Conservation (phyloP, 2,113 vertebrate species). For the Macquaria ambigua region DNA sequence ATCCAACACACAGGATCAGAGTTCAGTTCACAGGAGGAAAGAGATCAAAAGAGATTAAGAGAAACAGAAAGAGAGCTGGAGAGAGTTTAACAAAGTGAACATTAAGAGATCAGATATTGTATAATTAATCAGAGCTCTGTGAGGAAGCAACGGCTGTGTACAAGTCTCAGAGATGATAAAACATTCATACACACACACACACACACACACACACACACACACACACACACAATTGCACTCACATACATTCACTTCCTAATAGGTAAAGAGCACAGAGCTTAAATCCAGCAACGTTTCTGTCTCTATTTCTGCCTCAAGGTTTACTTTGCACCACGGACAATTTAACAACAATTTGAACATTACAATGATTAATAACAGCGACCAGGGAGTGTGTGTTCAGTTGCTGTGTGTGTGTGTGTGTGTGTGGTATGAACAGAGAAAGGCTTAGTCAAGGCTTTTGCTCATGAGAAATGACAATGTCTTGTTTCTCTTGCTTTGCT, state of each 20-base stretch:
- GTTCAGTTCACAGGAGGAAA: constrained; percentile 10
- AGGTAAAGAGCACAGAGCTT: constrained; percentile 44
- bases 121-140: constrained; percentile 66
- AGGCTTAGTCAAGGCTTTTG: constrained; percentile 62
- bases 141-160: constrained; percentile 40
- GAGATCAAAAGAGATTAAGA: constrained; percentile 52
- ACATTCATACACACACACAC: constrained; percentile 47
- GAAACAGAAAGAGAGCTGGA: constrained; percentile 33
- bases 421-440: constrained; percentile 25
- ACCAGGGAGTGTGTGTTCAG: constrained; percentile 36
- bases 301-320: constrained; percentile 58
- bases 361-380: constrained; percentile 65
- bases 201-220: constrained; percentile 26
- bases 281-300: constrained; percentile 24
- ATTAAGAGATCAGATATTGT: constrained; percentile 67
- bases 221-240: constrained; percentile 4
- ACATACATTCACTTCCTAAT: constrained; percentile 37
- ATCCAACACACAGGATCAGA: constrained; percentile 25
- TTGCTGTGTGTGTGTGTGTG: constrained; percentile 20
- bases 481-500: constrained; percentile 38
- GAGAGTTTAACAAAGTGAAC: constrained; percentile 62
- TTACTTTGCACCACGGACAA: constrained; percentile 67
- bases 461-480: constrained; percentile 49
- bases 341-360: constrained; percentile 73
- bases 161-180: constrained; percentile 50